Conservation (phyloP, 2,797 vertebrate species). For the Babyrousa celebensis region DNA sequence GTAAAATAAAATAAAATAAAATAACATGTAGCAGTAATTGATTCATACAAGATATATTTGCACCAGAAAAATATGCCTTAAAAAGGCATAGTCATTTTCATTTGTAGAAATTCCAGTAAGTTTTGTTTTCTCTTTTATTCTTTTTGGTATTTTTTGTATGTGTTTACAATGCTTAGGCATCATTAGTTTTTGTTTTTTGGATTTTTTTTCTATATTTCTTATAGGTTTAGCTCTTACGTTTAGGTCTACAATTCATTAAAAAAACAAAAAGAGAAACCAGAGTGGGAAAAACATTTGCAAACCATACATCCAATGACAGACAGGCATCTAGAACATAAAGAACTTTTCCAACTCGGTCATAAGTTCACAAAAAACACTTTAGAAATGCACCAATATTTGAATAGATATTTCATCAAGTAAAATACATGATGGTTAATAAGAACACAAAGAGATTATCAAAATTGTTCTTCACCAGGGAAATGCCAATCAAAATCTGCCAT, state of each 20-base stretch:
- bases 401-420: background rate
- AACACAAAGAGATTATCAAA: background rate
- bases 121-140: background rate
- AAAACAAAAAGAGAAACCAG: background rate
- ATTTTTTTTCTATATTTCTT: background rate
- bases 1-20: no score
- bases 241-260: background rate
- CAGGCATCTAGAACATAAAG: background rate
- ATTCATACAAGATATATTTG: background rate
- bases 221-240: background rate
- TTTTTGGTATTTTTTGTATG: constrained; percentile 20
- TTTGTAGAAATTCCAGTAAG: background rate
- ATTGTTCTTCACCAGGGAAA: background rate
- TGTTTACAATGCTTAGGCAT: background rate
- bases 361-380: background rate
- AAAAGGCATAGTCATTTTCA: background rate
- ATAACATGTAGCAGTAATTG: background rate
- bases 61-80: background rate
- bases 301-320: background rate
- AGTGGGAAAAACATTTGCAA: background rate
- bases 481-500: background rate
- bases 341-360: background rate
- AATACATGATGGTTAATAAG: background rate
- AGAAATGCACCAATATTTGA: background rate
- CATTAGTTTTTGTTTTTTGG: background rate